A percentile compares a stretch with the other conserved stretches of the same genome.
Evolutionary conservation across 2,797 vertebrate genomes (phyloP).

Genomic region (Geotrypetes seraphini): DNA sequence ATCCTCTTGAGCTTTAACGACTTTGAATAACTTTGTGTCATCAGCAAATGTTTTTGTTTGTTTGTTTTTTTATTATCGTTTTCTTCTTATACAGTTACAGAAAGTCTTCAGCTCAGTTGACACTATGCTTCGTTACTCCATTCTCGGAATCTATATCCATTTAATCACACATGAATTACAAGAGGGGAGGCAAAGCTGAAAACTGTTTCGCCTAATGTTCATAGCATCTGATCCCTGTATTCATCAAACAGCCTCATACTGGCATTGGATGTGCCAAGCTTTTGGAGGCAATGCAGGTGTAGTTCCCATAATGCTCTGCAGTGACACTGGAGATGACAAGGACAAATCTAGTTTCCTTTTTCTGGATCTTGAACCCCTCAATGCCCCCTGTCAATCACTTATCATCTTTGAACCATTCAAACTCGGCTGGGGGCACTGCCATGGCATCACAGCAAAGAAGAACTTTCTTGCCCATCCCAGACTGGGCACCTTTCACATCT

Average conservation of each 20-base stretch:
- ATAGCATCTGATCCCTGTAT: too few species aligned
- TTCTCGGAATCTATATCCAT: too few species aligned
- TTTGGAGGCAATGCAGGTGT: conserved; percentile 86
- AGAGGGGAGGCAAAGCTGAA: too few species aligned
- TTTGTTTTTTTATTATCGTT: too few species aligned
- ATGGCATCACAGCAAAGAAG: conserved; percentile 80
- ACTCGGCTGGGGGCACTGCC: conserved; percentile 75
- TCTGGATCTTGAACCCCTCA: conserved; percentile 77
- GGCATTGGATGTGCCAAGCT: conserved; percentile 74
- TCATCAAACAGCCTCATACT: conserved; percentile 84
- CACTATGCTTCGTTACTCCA: too few species aligned
- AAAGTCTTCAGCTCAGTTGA: too few species aligned
- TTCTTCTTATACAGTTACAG: too few species aligned
- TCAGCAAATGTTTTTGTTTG: too few species aligned
- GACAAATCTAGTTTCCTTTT: conserved; percentile 81
- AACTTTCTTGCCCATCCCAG: conserved; percentile 66
- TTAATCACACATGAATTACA: too few species aligned
- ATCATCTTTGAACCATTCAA: conserved; percentile 88
- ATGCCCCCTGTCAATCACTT: conserved; percentile 66
- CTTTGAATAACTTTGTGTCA: too few species aligned
- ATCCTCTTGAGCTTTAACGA: too few species aligned
- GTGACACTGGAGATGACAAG: conserved; percentile 84
- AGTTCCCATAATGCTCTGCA: conserved; percentile 84
- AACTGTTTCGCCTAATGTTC: too few species aligned
- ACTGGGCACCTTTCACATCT: conserved; percentile 73